Conservation (phyloP, 2,113 vertebrate genomes). For the Rafetus swinhoei region DNA sequence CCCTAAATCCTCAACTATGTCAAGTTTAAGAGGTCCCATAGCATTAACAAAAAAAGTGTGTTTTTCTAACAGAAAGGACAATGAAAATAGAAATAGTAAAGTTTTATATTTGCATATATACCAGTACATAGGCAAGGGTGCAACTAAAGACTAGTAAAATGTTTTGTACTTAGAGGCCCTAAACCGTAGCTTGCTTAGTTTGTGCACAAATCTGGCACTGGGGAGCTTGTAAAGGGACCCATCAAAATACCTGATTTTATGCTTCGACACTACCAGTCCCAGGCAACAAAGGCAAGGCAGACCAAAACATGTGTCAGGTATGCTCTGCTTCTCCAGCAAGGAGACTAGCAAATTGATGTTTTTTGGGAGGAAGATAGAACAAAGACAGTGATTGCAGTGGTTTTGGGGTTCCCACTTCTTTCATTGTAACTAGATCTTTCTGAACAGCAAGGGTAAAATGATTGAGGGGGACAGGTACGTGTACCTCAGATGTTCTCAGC, state of each 20-base stretch:
- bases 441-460: background rate
- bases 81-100: too few species aligned
- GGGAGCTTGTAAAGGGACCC: background rate
- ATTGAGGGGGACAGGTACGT: background rate
- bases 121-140: too few species aligned
- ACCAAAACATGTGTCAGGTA: conserved; percentile 29
- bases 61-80: too few species aligned
- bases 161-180: too few species aligned
- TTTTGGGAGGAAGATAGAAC: background rate
- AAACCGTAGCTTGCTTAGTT: too few species aligned
- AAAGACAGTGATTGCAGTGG: background rate
- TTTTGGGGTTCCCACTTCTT: background rate
- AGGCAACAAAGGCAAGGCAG: conserved; percentile 13
- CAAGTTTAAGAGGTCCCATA: too few species aligned
- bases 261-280: background rate
- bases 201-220: too few species aligned
- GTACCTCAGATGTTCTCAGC: background rate
- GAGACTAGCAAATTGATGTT: conserved; percentile 33
- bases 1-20: too few species aligned
- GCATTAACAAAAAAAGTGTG: too few species aligned
- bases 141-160: too few species aligned
- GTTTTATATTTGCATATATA: too few species aligned
- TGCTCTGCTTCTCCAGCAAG: conserved; percentile 27
- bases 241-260: background rate
- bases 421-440: background rate